Conservation (phyloP, 2,888 invertebrate genomes). For the Leptopilina myrica region DNA sequence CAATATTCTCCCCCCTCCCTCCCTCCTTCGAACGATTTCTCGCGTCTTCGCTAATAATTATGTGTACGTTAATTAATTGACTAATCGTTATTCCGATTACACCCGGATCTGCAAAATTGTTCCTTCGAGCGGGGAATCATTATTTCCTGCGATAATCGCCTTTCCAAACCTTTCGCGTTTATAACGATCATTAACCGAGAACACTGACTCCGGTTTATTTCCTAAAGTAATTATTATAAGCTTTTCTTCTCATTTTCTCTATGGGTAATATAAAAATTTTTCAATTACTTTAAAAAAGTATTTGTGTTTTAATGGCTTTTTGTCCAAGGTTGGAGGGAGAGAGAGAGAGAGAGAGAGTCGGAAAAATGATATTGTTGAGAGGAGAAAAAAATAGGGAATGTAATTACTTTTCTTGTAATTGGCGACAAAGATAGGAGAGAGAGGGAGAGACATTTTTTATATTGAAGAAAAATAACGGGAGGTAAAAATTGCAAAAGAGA, state of each 20-base stretch:
- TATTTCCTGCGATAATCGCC: slow-evolving; percentile 65
- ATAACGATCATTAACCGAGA: slow-evolving; percentile 53
- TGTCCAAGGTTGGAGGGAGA: background rate
- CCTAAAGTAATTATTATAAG: slow-evolving; percentile 28
- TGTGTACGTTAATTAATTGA: slow-evolving; percentile 75
- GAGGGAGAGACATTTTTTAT: too few relatives aligned
- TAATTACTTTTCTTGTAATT: slow-evolving; percentile 9
- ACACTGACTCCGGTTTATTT: slow-evolving; percentile 13
- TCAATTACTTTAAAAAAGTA: slow-evolving; percentile 12
- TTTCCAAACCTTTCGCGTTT: slow-evolving; percentile 49
- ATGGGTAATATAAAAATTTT: slow-evolving; percentile 20
- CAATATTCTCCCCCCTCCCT: slow-evolving; percentile 22
- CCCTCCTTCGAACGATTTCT: slow-evolving; percentile 50
- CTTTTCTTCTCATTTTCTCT: slow-evolving; percentile 18
- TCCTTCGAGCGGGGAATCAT: slow-evolving; percentile 57
- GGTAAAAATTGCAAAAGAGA: too few relatives aligned
- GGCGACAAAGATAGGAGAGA: background rate
- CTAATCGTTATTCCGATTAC: slow-evolving; percentile 73
- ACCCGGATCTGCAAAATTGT: slow-evolving; percentile 51
- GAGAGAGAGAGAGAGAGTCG: background rate
- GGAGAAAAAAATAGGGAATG: background rate
- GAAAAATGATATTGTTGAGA: slow-evolving; percentile 2
- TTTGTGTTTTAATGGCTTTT: slow-evolving; percentile 11
- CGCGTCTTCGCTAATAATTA: slow-evolving; percentile 74
- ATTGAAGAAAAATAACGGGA: too few relatives aligned